phyloP scores from a whole-genome alignment of 2,888 invertebrate genomes.

The Rhogogaster chlorosoma region DNA sequence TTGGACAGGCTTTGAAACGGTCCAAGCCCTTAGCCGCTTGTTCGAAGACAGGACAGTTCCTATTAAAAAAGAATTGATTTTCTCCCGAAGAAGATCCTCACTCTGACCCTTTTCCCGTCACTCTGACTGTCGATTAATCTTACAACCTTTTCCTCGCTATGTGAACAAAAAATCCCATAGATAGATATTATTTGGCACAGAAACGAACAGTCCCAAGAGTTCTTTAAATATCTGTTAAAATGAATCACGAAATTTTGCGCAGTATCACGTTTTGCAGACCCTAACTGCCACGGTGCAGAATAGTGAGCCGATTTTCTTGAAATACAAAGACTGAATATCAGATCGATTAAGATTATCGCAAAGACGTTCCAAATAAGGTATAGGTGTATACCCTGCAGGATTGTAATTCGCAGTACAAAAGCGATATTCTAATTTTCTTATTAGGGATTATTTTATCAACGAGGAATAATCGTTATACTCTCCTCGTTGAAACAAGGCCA shows the following conservation, averaged over 20 bases:
- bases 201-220: slow-evolving; percentile 4
- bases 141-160: not conserved
- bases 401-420: not conserved
- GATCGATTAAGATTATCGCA: not conserved
- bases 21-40: not conserved
- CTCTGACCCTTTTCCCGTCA: slow-evolving; percentile 35
- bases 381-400: not conserved
- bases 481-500: not conserved
- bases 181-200: not conserved
- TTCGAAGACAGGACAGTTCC: slow-evolving; percentile 27
- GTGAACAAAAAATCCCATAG: not conserved
- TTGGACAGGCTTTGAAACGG: not conserved
- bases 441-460: not conserved
- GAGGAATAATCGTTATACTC: not conserved
- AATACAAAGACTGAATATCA: not conserved
- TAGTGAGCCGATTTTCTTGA: not conserved
- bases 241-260: not conserved
- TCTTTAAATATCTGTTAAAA: not conserved
- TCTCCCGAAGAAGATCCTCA: slow-evolving; percentile 22
- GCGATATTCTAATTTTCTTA: slow-evolving; percentile 4
- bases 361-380: not conserved
- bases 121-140: slow-evolving; percentile 42
- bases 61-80: slow-evolving; percentile 39
- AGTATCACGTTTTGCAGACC: not conserved
- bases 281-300: not conserved